These are phyloP conservation scores for Promerops cafer DNA, from an alignment of 2,113 vertebrate genomes.

Conservation along the genomic window DNA sequence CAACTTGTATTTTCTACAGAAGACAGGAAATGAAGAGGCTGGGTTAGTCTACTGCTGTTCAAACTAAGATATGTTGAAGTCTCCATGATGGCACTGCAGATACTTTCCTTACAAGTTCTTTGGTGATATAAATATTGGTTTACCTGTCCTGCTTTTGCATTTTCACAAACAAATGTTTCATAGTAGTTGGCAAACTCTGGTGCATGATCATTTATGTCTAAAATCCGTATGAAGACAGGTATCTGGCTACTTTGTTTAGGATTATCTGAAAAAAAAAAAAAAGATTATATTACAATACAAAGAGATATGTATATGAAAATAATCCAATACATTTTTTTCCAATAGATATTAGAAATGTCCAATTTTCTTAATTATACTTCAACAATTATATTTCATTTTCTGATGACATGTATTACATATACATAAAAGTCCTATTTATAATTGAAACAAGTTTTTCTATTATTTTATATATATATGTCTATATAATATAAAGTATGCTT, in stretches of 20 bases:
- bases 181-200: constrained; percentile 78
- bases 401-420: neutral
- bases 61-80: neutral
- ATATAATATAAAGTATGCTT: neutral
- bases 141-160: constrained; percentile 82
- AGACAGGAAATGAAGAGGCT: neutral
- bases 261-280: constrained; percentile 72
- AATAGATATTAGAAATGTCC: neutral
- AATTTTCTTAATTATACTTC: neutral
- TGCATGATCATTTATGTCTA: constrained; percentile 81
- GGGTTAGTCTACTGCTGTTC: neutral
- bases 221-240: constrained; percentile 76
- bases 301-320: neutral
- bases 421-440: neutral
- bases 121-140: neutral
- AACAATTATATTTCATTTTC: neutral
- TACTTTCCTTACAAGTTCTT: neutral
- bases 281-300: neutral
- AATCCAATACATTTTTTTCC: neutral
- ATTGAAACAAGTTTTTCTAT: neutral
- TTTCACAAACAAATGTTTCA: constrained; percentile 82
- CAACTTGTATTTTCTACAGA: neutral
- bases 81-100: neutral
- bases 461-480: neutral
- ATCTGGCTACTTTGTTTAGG: constrained; percentile 73